Conservation (phyloP, 1,140 invertebrate genomes). For the Aphelinus certus region DNA sequence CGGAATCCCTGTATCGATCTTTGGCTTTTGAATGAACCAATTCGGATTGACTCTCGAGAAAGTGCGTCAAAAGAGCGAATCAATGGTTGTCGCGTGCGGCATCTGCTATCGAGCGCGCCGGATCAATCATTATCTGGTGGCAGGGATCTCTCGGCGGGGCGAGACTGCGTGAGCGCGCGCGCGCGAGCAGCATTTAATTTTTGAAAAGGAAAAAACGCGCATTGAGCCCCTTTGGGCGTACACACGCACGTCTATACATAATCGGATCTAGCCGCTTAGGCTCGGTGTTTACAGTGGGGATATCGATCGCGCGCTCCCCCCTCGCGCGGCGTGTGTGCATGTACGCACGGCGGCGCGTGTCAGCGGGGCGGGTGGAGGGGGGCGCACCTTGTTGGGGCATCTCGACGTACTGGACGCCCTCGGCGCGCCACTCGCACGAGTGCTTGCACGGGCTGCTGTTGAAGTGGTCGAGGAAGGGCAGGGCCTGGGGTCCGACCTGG, state of each 20-base stretch:
- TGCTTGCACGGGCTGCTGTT: conserved; percentile 62
- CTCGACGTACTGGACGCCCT: conserved; percentile 78
- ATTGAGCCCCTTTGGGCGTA: background rate
- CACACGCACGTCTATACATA: background rate
- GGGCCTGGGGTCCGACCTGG: background rate
- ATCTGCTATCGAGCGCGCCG: too few relatives aligned
- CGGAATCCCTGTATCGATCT: too few relatives aligned
- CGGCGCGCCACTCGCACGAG: conserved; percentile 65
- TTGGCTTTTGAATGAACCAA: too few relatives aligned
- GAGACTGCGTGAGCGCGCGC: background rate
- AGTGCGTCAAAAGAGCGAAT: too few relatives aligned
- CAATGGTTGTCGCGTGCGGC: too few relatives aligned
- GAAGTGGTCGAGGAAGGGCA: conserved; percentile 39
- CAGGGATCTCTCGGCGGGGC: too few relatives aligned
- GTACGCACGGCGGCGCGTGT: background rate
- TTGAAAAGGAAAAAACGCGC: background rate
- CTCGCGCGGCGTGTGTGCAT: background rate
- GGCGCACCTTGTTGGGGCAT: conserved; percentile 74
- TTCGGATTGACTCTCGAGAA: too few relatives aligned
- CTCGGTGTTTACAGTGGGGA: too few relatives aligned
- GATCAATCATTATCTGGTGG: too few relatives aligned
- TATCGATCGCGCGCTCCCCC: background rate
- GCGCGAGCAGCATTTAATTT: background rate
- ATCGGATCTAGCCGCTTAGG: too few relatives aligned
- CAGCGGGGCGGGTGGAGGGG: background rate